Base-by-base conservation (phyloP, 2,797 vertebrate species). In the Geotrypetes seraphini region DNA sequence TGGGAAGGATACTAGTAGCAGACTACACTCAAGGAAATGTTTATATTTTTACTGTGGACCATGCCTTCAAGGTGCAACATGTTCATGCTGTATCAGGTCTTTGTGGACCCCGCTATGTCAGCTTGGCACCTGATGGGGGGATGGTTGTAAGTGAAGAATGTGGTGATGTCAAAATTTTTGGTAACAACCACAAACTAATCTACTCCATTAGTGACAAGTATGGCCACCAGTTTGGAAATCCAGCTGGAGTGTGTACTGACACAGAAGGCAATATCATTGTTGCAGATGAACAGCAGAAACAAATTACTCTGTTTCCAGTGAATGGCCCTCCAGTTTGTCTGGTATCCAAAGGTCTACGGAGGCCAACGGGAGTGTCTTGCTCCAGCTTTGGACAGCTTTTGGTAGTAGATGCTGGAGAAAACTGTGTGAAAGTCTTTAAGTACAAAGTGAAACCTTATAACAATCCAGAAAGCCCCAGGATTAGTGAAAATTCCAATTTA, bases 111-210 rank as follows among this genome's bases (percentile, higher is more conserved):
- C 53, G 61, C 10, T 70, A 69, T 0, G 0, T 76, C 13, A 58
- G 68, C 3, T 16, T 18, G 0, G 56, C 9, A 0, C 58, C 59
- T 0, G 20, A 49, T 0, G 66, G 74, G 2, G 63, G 71, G 5
- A 63, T 79, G 3, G 53, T 63, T 7, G 61, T 75, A 10, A 81
- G 61, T 0, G 72, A 75, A 38, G 75, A 73, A 38, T 78, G 63
- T 0, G 49, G 71, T n/a, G 72, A 66, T 0, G 53, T 79, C 27
- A 48, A 33, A 25, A 38, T 79, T 13, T 78, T 77, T 12, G 46
- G 6, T 1, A 60, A 48, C 34, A 59, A 43, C 28, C 3, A 4
- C 12, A 47, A 70, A 31, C 16, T 50, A 17, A 34, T 67, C 28
- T 66, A 53, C 10, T 75, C 66, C 8, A 50, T 78, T 16, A 27